phyloP scores from a whole-genome alignment of 2,113 vertebrate genomes.

The Vidua chalybeata region DNA sequence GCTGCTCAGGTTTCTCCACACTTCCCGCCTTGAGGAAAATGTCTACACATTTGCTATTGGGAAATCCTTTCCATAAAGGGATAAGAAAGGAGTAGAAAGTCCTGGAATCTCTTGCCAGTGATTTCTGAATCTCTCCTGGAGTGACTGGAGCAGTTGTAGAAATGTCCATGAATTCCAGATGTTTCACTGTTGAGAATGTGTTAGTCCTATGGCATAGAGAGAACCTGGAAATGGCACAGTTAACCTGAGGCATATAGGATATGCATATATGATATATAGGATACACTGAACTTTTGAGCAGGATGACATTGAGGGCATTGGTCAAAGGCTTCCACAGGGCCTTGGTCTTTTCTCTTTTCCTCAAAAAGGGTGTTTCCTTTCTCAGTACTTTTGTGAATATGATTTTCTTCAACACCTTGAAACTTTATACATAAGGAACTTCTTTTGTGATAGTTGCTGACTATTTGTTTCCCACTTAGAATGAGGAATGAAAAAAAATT shows the following conservation, averaged over 20 bases:
- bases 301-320: rapidly evolving
- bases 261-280: background rate
- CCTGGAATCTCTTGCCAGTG: background rate
- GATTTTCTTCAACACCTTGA: background rate
- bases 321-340: background rate
- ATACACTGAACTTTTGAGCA: background rate
- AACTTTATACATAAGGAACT: background rate
- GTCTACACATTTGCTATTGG: background rate
- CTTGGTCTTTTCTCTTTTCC: background rate
- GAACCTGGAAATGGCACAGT: background rate
- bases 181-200: background rate
- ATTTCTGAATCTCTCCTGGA: background rate
- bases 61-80: background rate
- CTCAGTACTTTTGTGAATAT: background rate
- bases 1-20: background rate
- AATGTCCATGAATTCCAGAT: background rate
- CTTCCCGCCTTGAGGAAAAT: background rate
- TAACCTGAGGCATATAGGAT: background rate
- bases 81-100: background rate
- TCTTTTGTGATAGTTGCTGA: background rate
- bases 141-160: background rate
- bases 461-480: background rate
- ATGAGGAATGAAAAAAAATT: background rate
- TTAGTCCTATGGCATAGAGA: background rate
- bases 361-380: background rate